Base-by-base conservation (phyloP, 2,113 vertebrate genomes). In the Phylloscopus trochilus region DNA sequence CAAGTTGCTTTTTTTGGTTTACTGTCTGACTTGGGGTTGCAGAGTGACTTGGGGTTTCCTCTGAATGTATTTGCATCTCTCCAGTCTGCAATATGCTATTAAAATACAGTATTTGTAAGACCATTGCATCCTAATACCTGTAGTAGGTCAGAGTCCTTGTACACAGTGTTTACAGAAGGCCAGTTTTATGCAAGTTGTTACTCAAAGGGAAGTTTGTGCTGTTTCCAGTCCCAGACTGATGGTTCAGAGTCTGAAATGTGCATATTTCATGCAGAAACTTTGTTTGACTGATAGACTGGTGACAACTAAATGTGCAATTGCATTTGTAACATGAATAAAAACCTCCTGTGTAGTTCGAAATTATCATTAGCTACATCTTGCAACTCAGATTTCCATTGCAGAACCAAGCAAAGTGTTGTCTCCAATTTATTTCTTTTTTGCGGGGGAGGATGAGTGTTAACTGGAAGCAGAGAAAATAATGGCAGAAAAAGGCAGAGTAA, bases 61-160 rank as follows among this genome's bases (percentile, higher is more conserved):
- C 86, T 96, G 97, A 95, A 93, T 96, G 95, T 90, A 95, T n/a
- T 83, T 92, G 64, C 74, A 86, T 66, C 78, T 87, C 37, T 90
- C 67, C 70, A 93, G 52, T 51, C 68, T 60, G 82, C 66, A 95
- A 6, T 58, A 52, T 83, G 44, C 28, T 68, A 83, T 77, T 67
- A 55, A 67, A 79, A 63, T 60, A 78, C 15, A 95, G 73, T 94
- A 52, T 94, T 67, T 94, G 86, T 94, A 80, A 94, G 87, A 78
- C 80, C 84, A 35, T 84, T 89, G 76, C 62, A 83, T 90, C 95
- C 88, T 93, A 41, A 39, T 88, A 70, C 39, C 77, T 81, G 85
- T 87, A 83, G 35, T 53, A 70, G 91, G 92, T 70, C 56, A 90
- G 66, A 91, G 76, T 96, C 64, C 72, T 67, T 87, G 84, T 94